A percentile compares a stretch with the other conserved stretches of the same genome.
Conservation (phyloP, 1,140 invertebrate species). For the Drosophila baimaii region DNA sequence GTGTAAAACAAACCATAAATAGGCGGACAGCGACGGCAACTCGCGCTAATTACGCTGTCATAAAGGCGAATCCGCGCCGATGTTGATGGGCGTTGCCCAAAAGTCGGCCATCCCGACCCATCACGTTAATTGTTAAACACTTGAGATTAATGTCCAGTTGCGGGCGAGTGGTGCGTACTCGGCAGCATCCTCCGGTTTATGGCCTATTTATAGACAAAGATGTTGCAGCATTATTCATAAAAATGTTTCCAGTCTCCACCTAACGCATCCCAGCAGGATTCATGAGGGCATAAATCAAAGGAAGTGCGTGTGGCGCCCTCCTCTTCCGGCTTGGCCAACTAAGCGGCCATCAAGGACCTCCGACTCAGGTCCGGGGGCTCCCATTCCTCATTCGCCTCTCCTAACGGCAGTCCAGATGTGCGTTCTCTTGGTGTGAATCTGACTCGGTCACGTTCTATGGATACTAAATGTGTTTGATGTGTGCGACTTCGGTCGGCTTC, state of each 20-base stretch:
- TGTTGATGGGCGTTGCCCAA: conserved; percentile 25
- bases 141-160: conserved; percentile 65
- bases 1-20: conserved; percentile 72
- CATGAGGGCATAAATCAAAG: conserved; percentile 45
- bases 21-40: conserved; percentile 37
- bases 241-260: conserved; percentile 47
- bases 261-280: conserved; percentile 44
- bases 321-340: conserved; percentile 38
- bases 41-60: conserved; percentile 63
- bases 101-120: conserved; percentile 25
- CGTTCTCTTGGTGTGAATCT: conserved; percentile 25
- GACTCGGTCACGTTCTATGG: conserved; percentile 51
- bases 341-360: conserved; percentile 45
- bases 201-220: conserved; percentile 69
- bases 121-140: conserved; percentile 73
- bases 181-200: conserved; percentile 45
- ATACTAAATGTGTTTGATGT: conserved; percentile 27
- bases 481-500: conserved; percentile 23
- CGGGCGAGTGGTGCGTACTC: conserved; percentile 6
- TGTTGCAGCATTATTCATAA: conserved; percentile 69
- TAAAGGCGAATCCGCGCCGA: conserved; percentile 50
- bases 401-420: conserved; percentile 26
- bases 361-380: neutral
- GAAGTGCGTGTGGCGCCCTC: conserved; percentile 36
- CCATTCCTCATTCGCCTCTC: neutral